Percentiles rank a stretch among this genome's conserved stretches.
Conservation (phyloP, 2,888 invertebrate genomes). For the Prenolepis imparis region DNA sequence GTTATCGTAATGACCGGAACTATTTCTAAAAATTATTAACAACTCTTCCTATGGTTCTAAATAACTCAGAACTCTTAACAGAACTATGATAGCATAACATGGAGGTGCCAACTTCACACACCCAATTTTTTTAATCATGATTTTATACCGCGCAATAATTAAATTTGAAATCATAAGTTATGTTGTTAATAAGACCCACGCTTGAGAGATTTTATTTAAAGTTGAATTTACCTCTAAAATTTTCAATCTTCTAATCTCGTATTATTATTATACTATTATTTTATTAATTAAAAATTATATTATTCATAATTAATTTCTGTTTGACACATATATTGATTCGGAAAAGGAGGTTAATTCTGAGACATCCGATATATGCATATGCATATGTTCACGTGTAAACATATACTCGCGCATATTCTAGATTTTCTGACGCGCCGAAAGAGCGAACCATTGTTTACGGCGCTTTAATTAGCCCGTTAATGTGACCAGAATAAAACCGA, state of each 20-base stretch:
- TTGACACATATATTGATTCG: background rate
- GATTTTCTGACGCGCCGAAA: constrained; percentile 66
- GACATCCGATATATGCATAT: background rate
- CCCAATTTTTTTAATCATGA: background rate
- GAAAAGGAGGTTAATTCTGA: background rate
- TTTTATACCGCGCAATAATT: background rate
- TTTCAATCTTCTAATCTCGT: background rate
- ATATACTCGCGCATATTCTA: constrained; percentile 32
- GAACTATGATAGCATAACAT: too few relatives aligned
- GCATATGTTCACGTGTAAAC: too few relatives aligned
- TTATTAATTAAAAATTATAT: background rate
- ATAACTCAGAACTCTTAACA: too few relatives aligned
- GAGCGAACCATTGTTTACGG: constrained; percentile 70
- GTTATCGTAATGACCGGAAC: too few relatives aligned
- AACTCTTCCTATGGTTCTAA: too few relatives aligned
- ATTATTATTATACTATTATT: too few relatives aligned
- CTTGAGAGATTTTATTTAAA: background rate
- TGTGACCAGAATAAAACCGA: constrained; percentile 67
- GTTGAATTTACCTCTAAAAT: background rate
- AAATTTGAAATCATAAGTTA: background rate
- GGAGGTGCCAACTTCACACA: too few relatives aligned
- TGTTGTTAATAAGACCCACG: background rate
- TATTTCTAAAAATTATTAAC: too few relatives aligned
- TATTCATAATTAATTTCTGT: background rate
- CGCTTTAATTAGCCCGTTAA: constrained; percentile 76